phyloP scores from a whole-genome alignment of 1,140 invertebrate genomes.

The Vanessa tameamea region DNA sequence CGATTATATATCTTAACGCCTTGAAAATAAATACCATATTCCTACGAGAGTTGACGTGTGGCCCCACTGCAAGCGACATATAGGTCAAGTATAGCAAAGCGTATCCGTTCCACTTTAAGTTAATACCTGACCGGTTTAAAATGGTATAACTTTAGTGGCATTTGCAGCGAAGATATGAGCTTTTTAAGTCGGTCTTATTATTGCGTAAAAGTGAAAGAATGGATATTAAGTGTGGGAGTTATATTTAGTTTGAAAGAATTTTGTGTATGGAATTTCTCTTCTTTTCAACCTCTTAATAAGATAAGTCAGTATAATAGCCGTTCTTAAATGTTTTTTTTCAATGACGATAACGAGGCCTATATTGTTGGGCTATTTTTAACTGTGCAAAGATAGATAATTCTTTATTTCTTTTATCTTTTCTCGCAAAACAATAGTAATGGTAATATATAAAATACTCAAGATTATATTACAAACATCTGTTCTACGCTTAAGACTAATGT shows the following conservation, averaged over 20 bases:
- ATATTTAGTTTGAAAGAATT: background rate
- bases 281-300: background rate
- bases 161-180: slow-evolving; percentile 21
- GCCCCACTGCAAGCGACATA: slow-evolving; percentile 17
- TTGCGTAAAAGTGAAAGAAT: slow-evolving; percentile 21
- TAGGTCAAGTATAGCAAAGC: slow-evolving; percentile 30
- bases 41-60: background rate
- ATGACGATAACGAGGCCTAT: background rate
- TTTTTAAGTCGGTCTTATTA: slow-evolving; percentile 28
- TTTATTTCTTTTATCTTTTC: no score
- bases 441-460: no score
- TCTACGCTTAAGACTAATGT: no score
- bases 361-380: no score
- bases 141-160: slow-evolving; percentile 31
- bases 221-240: background rate
- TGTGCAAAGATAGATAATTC: no score
- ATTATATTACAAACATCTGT: no score
- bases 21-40: slow-evolving; percentile 5
- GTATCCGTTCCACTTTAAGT: slow-evolving; percentile 29
- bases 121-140: slow-evolving; percentile 39
- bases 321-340: background rate
- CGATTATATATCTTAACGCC: slow-evolving; percentile 1
- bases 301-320: background rate
- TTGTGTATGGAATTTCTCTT: background rate
- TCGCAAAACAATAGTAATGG: no score